Evolutionary conservation across 1,140 invertebrate species (phyloP).

Genomic region (Drosophila baimaii): DNA sequence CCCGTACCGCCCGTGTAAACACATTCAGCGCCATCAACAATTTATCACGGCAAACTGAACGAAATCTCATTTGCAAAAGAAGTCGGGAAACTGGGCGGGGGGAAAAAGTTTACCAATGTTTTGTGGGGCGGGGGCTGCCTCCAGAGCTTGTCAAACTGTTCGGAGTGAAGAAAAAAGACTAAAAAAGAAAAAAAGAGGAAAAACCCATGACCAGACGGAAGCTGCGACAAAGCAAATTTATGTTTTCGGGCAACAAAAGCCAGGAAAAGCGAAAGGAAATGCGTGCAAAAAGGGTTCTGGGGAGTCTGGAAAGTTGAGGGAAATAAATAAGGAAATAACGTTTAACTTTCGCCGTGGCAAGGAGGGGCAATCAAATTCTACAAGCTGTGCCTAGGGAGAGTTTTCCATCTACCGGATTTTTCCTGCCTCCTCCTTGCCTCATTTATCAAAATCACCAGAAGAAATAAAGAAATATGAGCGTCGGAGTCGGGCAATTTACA

Average conservation of each 20-base stretch:
- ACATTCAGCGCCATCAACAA: constrained; percentile 76
- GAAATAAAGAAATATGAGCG: constrained; percentile 61
- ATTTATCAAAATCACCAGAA: constrained; percentile 71
- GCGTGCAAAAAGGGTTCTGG: constrained; percentile 50
- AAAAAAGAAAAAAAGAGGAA: constrained; percentile 36
- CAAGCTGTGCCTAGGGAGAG: constrained; percentile 43
- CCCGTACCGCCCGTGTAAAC: constrained; percentile 64
- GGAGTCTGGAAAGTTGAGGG: constrained; percentile 45
- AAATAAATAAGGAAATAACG: constrained; percentile 79
- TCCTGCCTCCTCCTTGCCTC: constrained; percentile 23
- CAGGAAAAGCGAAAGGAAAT: constrained; percentile 43
- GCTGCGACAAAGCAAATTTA: constrained; percentile 70
- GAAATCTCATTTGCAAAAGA: constrained; percentile 76
- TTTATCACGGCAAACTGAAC: constrained; percentile 77
- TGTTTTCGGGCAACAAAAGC: constrained; percentile 56
- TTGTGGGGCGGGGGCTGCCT: neutral
- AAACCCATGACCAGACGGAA: constrained; percentile 46
- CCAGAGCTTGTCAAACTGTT: constrained; percentile 68
- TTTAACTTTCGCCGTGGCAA: constrained; percentile 62
- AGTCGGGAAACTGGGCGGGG: constrained; percentile 1
- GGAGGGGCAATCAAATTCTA: constrained; percentile 62
- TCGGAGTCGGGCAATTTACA: constrained; percentile 44
- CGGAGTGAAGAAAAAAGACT: neutral
- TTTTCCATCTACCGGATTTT: constrained; percentile 22
- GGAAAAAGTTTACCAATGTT: constrained; percentile 54